These are phyloP conservation scores for Hylyphantes graminicola DNA, from an alignment of 1,140 invertebrate species.

Conservation along the genomic window DNA sequence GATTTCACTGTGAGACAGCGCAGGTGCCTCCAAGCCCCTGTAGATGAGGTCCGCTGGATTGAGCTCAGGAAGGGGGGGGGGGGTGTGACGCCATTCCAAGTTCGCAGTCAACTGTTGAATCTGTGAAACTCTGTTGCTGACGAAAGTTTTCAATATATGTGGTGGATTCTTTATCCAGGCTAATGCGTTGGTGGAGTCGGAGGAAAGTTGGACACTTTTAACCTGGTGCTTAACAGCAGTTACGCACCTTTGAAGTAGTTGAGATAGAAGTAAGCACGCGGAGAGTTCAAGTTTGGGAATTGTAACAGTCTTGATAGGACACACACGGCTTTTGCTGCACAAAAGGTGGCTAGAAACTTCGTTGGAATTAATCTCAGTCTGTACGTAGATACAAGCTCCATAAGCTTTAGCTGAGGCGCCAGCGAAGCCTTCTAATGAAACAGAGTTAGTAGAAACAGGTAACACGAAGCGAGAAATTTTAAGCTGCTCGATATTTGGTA, in stretches of 20 bases:
- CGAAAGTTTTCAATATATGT: neutral
- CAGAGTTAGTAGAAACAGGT: neutral
- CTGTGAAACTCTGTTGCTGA: neutral
- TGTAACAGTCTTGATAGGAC: neutral
- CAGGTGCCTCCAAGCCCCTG: neutral
- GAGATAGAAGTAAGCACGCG: neutral
- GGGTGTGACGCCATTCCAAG: neutral
- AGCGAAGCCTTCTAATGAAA: constrained; percentile 65
- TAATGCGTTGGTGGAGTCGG: neutral
- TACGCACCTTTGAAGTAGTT: neutral
- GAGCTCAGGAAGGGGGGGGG: neutral
- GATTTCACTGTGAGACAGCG: neutral
- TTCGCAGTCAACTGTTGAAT: constrained; percentile 1
- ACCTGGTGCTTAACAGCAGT: neutral
- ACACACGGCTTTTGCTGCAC: neutral
- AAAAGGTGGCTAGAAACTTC: constrained; percentile 4
- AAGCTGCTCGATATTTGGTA: neutral
- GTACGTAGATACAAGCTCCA: constrained; percentile 67
- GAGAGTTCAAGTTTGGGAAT: neutral
- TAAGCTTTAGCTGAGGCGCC: constrained; percentile 67
- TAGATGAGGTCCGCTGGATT: neutral
- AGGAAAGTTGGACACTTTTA: neutral
- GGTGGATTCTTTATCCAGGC: neutral
- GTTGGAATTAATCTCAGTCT: neutral
- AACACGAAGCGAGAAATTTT: neutral